Base-by-base conservation (phyloP, 2,888 invertebrate species). In the Aspidiotus rigidus region DNA sequence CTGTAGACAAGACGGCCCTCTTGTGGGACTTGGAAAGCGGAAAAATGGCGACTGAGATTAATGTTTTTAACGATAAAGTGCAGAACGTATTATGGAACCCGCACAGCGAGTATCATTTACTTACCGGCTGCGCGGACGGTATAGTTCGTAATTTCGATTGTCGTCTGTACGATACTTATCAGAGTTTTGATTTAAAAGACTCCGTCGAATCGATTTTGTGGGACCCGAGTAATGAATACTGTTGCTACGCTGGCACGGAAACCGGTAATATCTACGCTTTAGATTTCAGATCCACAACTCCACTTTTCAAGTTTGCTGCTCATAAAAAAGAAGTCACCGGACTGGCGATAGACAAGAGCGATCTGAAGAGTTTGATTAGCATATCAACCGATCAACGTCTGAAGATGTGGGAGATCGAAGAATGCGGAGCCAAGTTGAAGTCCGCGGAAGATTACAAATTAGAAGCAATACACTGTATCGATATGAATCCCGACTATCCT, bases 21-120 rank as follows among this genome's bases (percentile, higher is more conserved):
- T 78, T 98, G 1, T 98, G 98, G 98, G 97, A 98, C 79, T 80
- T 98, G 76, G 89, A 92, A 74, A 84, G 85, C 74, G 86, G 88
- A 10, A 81, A 81, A 71, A 87, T 91, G 0, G 89, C 88, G 67
- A 88, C 88, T 0, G 88, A 85, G 71, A 81, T 95, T 7, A 80
- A 80, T 69, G 84, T 84, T 44, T 93, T 91, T 76, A 79, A 84
- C 61, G 91, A 93, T 74, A 93, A 93, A 79, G 88, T 95, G 0
- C 93, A 94, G 77, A 83, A 88, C 1, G 76, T 95, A 7, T 81
- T 86, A 72, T 96, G 93, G 86, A 93, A 93, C 80, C 86, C 88
- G 7, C 80, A 83, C 44, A 93, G 95, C 77, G 84, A 88, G 0
- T 89, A 93, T 77, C 87, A 86, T 54, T 79, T 98, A 44, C 79